Percentiles rank a stretch among this genome's conserved stretches.
These are phyloP conservation scores for Alauda arvensis DNA, from an alignment of 2,797 vertebrate species.

Conservation along the genomic window DNA sequence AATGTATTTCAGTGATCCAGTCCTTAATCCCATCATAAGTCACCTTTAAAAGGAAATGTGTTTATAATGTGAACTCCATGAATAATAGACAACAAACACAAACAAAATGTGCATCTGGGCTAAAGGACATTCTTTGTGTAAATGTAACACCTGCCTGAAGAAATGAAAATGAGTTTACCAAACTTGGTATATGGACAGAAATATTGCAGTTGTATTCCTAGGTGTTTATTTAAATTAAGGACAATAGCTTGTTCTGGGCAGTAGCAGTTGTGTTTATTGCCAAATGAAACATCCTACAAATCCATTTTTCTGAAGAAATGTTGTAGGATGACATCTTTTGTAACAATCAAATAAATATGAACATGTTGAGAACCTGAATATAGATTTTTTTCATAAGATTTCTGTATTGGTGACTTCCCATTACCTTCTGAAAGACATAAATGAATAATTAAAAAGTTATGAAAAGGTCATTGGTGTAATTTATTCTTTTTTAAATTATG, in stretches of 20 bases:
- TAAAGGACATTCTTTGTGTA: constrained; percentile 11
- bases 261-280: not conserved
- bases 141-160: constrained; percentile 35
- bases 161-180: not conserved
- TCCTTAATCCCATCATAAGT: constrained; percentile 5
- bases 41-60: constrained; percentile 25
- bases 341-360: not conserved
- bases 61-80: not conserved
- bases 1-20: not conserved
- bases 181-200: not conserved
- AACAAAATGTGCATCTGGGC: not conserved
- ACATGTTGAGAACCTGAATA: not conserved
- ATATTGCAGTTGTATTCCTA: not conserved
- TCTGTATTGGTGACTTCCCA: not conserved
- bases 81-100: constrained; percentile 29
- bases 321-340: not conserved
- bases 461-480: not conserved
- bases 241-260: not conserved
- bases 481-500: not conserved
- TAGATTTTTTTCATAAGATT: not conserved
- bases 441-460: not conserved
- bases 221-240: constrained; percentile 37
- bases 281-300: constrained; percentile 9
- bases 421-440: not conserved
- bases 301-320: not conserved